Evolutionary conservation across 2,797 vertebrate species (phyloP).

Genomic region (Bradypodion ventrale): DNA sequence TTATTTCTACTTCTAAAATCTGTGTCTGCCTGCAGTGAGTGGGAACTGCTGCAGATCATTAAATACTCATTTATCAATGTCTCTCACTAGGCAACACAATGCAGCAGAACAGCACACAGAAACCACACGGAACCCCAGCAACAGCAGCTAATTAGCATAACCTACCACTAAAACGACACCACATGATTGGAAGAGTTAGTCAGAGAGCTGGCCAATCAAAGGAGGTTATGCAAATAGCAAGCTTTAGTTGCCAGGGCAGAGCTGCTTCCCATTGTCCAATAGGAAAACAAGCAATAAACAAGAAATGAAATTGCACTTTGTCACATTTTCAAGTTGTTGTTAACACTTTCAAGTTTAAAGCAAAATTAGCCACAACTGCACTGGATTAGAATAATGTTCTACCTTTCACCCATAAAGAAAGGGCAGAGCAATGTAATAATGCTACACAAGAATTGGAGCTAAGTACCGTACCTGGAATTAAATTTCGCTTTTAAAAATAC

Average conservation of each 20-base stretch:
- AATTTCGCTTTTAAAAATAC: constrained; percentile 33
- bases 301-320: constrained; percentile 98
- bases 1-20: constrained; percentile 71
- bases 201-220: constrained; percentile 88
- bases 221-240: constrained; percentile 93
- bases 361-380: constrained; percentile 72
- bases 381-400: constrained; percentile 66
- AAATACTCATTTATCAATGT: constrained; percentile 94
- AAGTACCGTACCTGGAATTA: constrained; percentile 49
- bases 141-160: constrained; percentile 99
- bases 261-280: constrained; percentile 94
- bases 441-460: constrained; percentile 60
- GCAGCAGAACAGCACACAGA: constrained; percentile 89
- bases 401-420: constrained; percentile 66
- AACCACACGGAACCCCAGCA: constrained; percentile 95
- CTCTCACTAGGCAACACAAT: constrained; percentile 96
- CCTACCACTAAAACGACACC: constrained; percentile 91
- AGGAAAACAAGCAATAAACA: constrained; percentile 99
- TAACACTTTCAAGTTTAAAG: constrained; percentile 78
- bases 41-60: constrained; percentile 89
- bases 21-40: constrained; percentile 80
- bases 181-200: constrained; percentile 89
- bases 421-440: constrained; percentile 62
- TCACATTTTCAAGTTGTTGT: constrained; percentile 87
- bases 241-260: constrained; percentile 99